phyloP scores from a whole-genome alignment of 2,797 vertebrate species.

The Mionectes olivaceus region DNA sequence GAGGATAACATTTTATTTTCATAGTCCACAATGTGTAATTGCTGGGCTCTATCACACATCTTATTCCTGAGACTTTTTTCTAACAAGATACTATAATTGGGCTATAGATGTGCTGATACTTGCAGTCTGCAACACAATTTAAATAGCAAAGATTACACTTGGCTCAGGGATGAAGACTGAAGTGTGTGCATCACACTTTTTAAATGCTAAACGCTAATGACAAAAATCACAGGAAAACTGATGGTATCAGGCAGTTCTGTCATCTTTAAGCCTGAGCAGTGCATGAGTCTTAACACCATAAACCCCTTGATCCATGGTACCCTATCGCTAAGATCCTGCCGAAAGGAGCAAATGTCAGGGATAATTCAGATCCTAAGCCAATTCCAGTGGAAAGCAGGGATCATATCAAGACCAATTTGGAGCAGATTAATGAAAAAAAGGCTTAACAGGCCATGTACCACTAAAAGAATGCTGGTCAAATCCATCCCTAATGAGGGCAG shows the following conservation, averaged over 20 bases:
- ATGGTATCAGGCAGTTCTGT: constrained; percentile 37
- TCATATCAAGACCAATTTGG: constrained; percentile 56
- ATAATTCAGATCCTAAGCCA: constrained; percentile 30
- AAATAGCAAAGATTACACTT: neutral
- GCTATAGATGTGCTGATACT: neutral
- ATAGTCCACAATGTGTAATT: neutral
- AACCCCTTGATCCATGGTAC: constrained; percentile 15
- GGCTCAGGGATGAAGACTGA: neutral
- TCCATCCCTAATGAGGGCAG: constrained; percentile 78
- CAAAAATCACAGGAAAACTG: neutral
- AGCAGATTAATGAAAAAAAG: constrained; percentile 73
- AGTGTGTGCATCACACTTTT: neutral
- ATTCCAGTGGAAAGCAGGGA: constrained; percentile 33
- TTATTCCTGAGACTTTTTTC: neutral
- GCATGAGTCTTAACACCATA: neutral
- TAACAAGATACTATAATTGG: neutral
- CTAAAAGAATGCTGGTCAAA: constrained; percentile 75
- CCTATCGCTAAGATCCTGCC: neutral
- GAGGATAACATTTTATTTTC: neutral
- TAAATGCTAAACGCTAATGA: neutral
- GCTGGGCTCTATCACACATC: neutral
- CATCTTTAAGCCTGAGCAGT: neutral
- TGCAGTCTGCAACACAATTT: neutral
- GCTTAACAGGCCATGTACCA: constrained; percentile 72
- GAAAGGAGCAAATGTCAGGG: constrained; percentile 53